phyloP scores from a whole-genome alignment of 2,888 invertebrate genomes.

The Chouioia cunea region DNA sequence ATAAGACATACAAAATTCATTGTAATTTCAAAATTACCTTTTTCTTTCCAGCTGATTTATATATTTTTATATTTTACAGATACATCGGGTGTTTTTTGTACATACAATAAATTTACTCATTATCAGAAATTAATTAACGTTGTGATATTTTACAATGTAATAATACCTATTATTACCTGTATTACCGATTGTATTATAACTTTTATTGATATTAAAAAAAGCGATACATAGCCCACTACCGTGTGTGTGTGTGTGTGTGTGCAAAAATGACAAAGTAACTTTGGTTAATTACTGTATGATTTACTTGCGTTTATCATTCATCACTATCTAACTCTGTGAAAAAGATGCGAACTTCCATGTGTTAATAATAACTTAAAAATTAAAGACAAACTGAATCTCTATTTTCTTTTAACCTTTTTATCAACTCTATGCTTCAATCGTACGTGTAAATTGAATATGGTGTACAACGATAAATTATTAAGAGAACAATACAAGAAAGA shows the following conservation, averaged over 20 bases:
- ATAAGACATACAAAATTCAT: conserved; percentile 23
- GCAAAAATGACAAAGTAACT: conserved; percentile 36
- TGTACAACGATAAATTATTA: no score
- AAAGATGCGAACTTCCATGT: conserved; percentile 65
- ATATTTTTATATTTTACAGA: conserved; percentile 41
- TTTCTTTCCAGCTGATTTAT: conserved; percentile 38
- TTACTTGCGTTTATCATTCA: conserved; percentile 59
- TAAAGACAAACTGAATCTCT: conserved; percentile 8
- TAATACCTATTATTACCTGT: conserved; percentile 62
- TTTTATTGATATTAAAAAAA: conserved; percentile 51
- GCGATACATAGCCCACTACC: conserved; percentile 14
- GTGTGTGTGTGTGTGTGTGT: no score
- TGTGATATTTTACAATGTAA: conserved; percentile 68
- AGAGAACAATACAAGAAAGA: neutral
- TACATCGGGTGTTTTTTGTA: conserved; percentile 38
- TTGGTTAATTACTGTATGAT: conserved; percentile 52
- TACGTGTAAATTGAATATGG: no score
- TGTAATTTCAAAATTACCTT: conserved; percentile 32
- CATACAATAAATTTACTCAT: conserved; percentile 41
- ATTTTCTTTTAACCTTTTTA: neutral
- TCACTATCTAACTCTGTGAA: conserved; percentile 58
- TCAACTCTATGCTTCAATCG: no score
- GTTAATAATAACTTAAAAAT: conserved; percentile 65
- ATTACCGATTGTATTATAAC: conserved; percentile 63
- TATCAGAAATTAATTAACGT: conserved; percentile 61